Evolutionary conservation across 2,797 vertebrate species (phyloP), one percentile per base, ranked within the genome.

Genomic region (Macropus fuliginosus): DNA sequence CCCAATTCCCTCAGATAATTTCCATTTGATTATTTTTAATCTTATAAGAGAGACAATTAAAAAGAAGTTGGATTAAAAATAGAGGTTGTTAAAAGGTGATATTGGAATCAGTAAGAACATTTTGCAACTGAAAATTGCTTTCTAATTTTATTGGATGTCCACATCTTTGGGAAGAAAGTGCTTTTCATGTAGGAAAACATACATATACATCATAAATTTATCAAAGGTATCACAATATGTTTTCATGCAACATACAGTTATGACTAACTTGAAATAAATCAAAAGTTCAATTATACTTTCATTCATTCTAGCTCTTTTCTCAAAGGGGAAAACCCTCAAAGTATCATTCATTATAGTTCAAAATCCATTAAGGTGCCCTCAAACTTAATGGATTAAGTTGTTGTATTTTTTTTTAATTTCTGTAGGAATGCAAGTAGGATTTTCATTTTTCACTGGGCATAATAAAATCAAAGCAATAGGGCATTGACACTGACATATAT

Each of bases 31-130:
- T 81, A 81, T 46, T 46, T 81, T 81, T 81, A 40, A 46, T 81
- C n/a, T 81, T 81, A 81, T 81, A 81, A 81, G 18, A n/a, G n/a
- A 81, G n/a, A 81, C 66, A 81, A 81, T 81, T 81, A 81, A 81
- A 81, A 46, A 8, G n/a, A 46, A 81, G 66, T 81, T 81, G 40
- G 66, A 81, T 46, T 81, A 81, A 81, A 81, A 81, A 21, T 81
- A 81, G 66, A 40, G n/a, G n/a, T 40, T 81, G n/a, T 81, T 81
- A 46, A 81, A 81, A 81, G 66, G 66, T 81, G 66, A 81, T 46
- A 10, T 46, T 40, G 16, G 66, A 81, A 81, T 40, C n/a, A 46
- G n/a, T 46, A 81, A 40, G 16, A 40, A 74, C 62, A 74, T 5
- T 46, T 46, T 81, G 3, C n/a, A 40, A 81, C 18, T 46, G n/a